These are phyloP conservation scores for Agrochola lota DNA, from an alignment of 2,888 invertebrate species.

Conservation along the genomic window DNA sequence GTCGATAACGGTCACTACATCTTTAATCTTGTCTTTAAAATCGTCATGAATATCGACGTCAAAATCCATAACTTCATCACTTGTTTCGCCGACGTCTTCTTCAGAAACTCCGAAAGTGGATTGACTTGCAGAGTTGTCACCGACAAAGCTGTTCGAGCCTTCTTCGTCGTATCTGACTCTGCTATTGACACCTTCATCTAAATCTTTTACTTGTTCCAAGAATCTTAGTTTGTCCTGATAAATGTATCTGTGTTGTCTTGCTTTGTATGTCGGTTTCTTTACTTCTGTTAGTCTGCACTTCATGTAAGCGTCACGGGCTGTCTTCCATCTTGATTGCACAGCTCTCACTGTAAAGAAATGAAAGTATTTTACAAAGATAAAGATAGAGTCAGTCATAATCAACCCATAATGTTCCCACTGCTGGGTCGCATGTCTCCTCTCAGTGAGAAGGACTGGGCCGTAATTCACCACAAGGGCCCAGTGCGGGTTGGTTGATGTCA, in stretches of 20 bases:
- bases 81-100: neutral
- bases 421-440: too few relatives aligned
- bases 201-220: slow-evolving; percentile 25
- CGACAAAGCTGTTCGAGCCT: neutral
- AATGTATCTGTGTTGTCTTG: slow-evolving; percentile 17
- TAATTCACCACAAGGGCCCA: too few relatives aligned
- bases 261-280: slow-evolving; percentile 20
- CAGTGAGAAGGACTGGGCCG: too few relatives aligned
- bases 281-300: slow-evolving; percentile 24
- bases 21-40: slow-evolving; percentile 19
- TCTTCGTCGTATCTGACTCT: neutral
- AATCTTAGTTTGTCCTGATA: slow-evolving; percentile 29
- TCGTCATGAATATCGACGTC: slow-evolving; percentile 36
- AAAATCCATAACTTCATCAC: slow-evolving; percentile 21
- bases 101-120: neutral
- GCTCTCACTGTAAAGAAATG: slow-evolving; percentile 35
- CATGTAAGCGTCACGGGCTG: slow-evolving; percentile 49
- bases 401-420: too few relatives aligned
- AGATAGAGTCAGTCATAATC: too few relatives aligned
- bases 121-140: slow-evolving; percentile 2
- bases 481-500: too few relatives aligned
- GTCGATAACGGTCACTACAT: neutral
- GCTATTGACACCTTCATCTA: slow-evolving; percentile 5
- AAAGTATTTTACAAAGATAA: neutral
- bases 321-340: slow-evolving; percentile 50